Evolutionary conservation across 2,113 vertebrate genomes (phyloP).

Genomic region (Felis catus): F.catus_Fca126_mat1.0 CM031421.1:56181501-56182000

Average conservation of each 20-base stretch:
- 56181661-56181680: slow-evolving; percentile 52
- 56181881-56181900: slow-evolving; percentile 32
- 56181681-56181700: slow-evolving; percentile 52
- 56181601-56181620: neutral
- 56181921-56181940: neutral
- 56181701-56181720: slow-evolving; percentile 55
- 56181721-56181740: slow-evolving; percentile 33
- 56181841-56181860: neutral
- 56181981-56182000: neutral
- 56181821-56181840: neutral
- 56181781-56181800: neutral
- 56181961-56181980: slow-evolving; percentile 12
- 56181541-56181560: neutral
- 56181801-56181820: slow-evolving; percentile 33
- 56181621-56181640: neutral
- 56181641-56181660: neutral
- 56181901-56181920: slow-evolving; percentile 4
- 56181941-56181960: neutral
- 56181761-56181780: slow-evolving; percentile 11
- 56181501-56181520: neutral
- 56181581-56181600: neutral
- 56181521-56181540: neutral
- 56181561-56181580: neutral
- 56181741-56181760: slow-evolving; percentile 25
- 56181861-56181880: slow-evolving; percentile 43